Percentiles rank a stretch among this genome's conserved stretches.
phyloP scores from a whole-genome alignment of 1,140 invertebrate genomes.

The Drosophila mayri region DNA sequence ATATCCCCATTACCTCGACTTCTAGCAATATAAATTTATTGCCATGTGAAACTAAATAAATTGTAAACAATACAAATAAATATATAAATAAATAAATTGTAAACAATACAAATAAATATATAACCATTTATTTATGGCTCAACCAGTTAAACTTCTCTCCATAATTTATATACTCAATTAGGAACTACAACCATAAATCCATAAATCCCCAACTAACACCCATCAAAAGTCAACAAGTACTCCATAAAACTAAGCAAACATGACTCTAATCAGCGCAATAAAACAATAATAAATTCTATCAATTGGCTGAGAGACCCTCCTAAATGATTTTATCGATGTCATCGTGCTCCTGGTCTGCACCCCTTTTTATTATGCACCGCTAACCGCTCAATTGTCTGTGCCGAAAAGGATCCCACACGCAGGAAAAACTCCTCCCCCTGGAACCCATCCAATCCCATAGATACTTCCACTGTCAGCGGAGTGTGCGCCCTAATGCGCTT shows the following conservation, averaged over 20 bases:
- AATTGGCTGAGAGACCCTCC: constrained; percentile 31
- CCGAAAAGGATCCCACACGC: constrained; percentile 57
- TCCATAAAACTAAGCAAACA: constrained; percentile 12
- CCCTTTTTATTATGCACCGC: constrained; percentile 39
- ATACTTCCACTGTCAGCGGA: constrained; percentile 59
- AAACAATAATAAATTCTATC: constrained; percentile 43
- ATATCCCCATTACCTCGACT: no score
- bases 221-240: not conserved
- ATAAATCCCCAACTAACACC: not conserved
- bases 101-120: not conserved
- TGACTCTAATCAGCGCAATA: constrained; percentile 17
- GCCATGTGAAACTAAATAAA: not conserved
- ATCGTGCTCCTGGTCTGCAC: constrained; percentile 19
- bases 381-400: constrained; percentile 64
- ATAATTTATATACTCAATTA: constrained; percentile 4
- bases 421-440: not conserved
- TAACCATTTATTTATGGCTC: not conserved
- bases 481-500: constrained; percentile 77
- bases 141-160: no score
- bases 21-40: not conserved
- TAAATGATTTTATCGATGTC: constrained; percentile 36
- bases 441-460: not conserved
- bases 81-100: no score
- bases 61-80: not conserved
- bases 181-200: not conserved